Base-by-base conservation (phyloP, 1,140 invertebrate species). In the Tetramorium simillimum region DNA sequence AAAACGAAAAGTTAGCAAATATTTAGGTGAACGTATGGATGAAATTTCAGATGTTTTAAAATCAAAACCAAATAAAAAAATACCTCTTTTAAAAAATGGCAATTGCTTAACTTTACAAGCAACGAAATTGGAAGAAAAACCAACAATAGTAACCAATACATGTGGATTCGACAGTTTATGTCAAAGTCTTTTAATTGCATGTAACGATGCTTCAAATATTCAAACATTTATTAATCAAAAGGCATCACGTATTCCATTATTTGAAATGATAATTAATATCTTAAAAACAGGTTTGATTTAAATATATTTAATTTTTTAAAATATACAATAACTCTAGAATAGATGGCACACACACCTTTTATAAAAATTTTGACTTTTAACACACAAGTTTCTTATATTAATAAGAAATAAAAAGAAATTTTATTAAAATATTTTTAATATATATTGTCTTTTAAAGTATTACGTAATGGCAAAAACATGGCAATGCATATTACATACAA, bases 241-340 rank as follows among this genome's bases (percentile, higher is more conserved):
- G 4, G n/a, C 63, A 67, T 43, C n/a, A 43, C 6, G 0, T 43
- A 43, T 21, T 12, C n/a, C n/a, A 21, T 10, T 67, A 67, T 43
- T 67, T 43, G 21, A 67, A 2, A 43, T 43, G 63, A 67, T 67
- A 43, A 4, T 67, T 43, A 67, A 67, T 21, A 67, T 43, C 16
- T 21, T 43, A 67, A 21, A 67, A 67, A 67, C 37, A 67, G n/a
- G n/a, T 67, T 67, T 69, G 14, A 51, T 18, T 62, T 18, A 33
- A 62, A 33, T 62, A 62, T 62, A 62, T 46, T 10, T 46, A 14
- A 60, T 28, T 62, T 62, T 62, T 28, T 62, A 16, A 33, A 33
- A 33, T 33, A 33, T 33, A 33, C 33, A 33, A 33, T 33, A 33
- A 33, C 33, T 33, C 0, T 33, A 33, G 0, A 33, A 33, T 33